These are phyloP conservation scores for Pempheris klunzingeri DNA, from an alignment of 2,797 vertebrate species.

Conservation along the genomic window DNA sequence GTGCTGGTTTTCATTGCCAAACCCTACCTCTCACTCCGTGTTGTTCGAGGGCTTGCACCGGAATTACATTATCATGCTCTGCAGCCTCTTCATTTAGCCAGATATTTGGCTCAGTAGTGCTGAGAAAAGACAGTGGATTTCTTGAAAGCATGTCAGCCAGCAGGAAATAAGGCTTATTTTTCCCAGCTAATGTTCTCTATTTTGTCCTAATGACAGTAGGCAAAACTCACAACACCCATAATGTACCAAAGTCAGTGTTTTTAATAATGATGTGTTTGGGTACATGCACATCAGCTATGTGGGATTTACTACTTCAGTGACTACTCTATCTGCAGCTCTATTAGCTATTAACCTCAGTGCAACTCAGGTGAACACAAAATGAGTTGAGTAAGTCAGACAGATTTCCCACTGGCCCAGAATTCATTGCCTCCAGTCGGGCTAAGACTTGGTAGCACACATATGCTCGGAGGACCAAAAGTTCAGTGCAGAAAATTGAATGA, in stretches of 20 bases:
- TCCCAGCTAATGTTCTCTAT: constrained; percentile 23
- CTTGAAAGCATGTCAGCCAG: constrained; percentile 61
- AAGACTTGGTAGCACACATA: constrained; percentile 35
- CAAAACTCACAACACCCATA: constrained; percentile 37
- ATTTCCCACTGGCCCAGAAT: constrained; percentile 71
- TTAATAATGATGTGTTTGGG: constrained; percentile 49
- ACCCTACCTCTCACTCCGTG: constrained; percentile 47
- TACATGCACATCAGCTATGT: constrained; percentile 6
- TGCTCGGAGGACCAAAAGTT: constrained; percentile 56
- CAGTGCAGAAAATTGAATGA: constrained; percentile 35
- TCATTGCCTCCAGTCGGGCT: constrained; percentile 51
- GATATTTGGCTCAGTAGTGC: constrained; percentile 60
- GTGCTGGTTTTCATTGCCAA: constrained; percentile 39
- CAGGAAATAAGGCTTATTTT: constrained; percentile 52
- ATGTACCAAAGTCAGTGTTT: constrained; percentile 35
- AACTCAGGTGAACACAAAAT: constrained; percentile 68
- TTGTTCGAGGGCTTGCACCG: constrained; percentile 51
- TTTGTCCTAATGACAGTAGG: constrained; percentile 35
- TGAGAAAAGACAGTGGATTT: constrained; percentile 53
- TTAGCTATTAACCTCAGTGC: constrained; percentile 72
- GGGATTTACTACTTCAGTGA: constrained; percentile 47
- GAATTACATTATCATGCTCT: constrained; percentile 74
- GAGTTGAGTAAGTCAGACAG: constrained; percentile 65
- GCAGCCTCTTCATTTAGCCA: constrained; percentile 62
- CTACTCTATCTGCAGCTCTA: constrained; percentile 55